Conservation (phyloP, 2,113 vertebrate species). For the Felis catus region F.catus_Fca126_mat1.0 CM031415.1:152088001-152088500, state of each 20-base stretch:
- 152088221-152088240: background rate
- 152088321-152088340: background rate
- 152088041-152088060: background rate
- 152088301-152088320: slow-evolving; percentile 32
- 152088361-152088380: background rate
- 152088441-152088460: slow-evolving; percentile 73
- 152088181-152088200: background rate
- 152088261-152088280: background rate
- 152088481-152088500: slow-evolving; percentile 85
- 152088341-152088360: background rate
- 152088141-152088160: background rate
- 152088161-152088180: slow-evolving; percentile 19
- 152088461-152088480: slow-evolving; percentile 72
- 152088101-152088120: background rate
- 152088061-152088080: background rate
- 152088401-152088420: background rate
- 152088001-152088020: slow-evolving; percentile 15
- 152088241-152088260: background rate
- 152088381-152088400: background rate
- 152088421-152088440: slow-evolving; percentile 27
- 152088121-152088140: background rate
- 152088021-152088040: background rate
- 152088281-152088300: slow-evolving; percentile 6
- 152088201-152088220: slow-evolving; percentile 45
- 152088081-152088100: background rate